Base-by-base conservation (phyloP, 2,113 vertebrate species). In the Salvator merianae region DNA sequence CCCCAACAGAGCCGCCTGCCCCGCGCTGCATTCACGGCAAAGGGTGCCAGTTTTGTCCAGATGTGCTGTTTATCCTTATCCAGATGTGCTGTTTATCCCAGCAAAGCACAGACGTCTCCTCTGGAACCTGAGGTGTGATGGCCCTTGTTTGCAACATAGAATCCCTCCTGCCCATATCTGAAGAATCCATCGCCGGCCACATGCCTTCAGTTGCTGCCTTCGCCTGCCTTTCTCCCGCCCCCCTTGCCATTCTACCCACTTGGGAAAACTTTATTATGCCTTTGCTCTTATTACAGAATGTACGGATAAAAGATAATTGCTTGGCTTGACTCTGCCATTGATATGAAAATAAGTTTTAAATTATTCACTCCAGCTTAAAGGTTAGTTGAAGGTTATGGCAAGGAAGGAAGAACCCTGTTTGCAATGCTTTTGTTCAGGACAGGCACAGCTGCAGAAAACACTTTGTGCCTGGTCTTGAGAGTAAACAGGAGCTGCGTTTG, bases 241-340 rank as follows among this genome's bases (percentile, higher is more conserved):
- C 94, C 87, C 90, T 91, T 82, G 94, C 92, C 91, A 68, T 94
- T 94, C 94, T 89, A 91, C 94, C 92, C 95, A 89, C 97, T 96
- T 91, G 97, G 98, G 97, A 97, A 97, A 97, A 96, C 96, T 97
- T 97, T 96, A 98, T 98, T 97, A 97, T 98, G 97, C 97, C 96
- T 97, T 63, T 86, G 93, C 96, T 95, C 97, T 97, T 97, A 98
- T 95, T 95, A 97, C 96, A 97, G 97, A 97, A 96, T 96, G 95
- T 97, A 97, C 94, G 96, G 97, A 98, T 97, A 97, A 98, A 98
- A 98, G 97, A 98, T 99, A 98, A 99, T 98, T 99, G 97, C 97
- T 97, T 97, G 97, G 96, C 97, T 97, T 97, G 97, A 98, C 97
- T 98, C 94, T 94, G 91, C 95, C 93, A 96, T 97, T 96, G 96